phyloP scores from a whole-genome alignment of 1,140 invertebrate species.

The Anthonomus grandis region DNA sequence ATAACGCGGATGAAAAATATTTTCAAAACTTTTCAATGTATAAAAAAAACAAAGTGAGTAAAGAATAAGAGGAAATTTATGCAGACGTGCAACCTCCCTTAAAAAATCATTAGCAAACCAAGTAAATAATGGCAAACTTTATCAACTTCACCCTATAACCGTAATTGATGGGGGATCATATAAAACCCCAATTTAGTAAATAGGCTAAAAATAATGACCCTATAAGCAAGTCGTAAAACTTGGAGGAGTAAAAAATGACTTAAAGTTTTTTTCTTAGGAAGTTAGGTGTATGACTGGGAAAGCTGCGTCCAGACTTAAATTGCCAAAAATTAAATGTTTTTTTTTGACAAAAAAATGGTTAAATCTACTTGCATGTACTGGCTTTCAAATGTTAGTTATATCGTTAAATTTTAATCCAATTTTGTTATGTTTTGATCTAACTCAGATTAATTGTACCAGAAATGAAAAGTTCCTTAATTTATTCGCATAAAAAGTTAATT shows the following conservation, averaged over 20 bases:
- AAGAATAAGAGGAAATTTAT: background rate
- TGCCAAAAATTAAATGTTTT: no score
- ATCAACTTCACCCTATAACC: conserved; percentile 21
- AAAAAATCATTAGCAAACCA: conserved; percentile 5
- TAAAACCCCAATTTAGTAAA: conserved; percentile 26
- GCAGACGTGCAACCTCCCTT: background rate
- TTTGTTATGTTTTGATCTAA: no score
- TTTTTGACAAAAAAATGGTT: no score
- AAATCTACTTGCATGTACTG: no score
- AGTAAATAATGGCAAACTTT: conserved; percentile 19
- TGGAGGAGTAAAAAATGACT: conserved; percentile 21
- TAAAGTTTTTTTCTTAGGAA: conserved; percentile 18
- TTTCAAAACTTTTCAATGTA: background rate
- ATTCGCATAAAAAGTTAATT: no score
- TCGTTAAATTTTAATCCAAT: no score
- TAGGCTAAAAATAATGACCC: conserved; percentile 25
- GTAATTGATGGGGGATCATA: conserved; percentile 22
- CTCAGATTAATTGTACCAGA: no score
- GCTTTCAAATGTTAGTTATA: no score
- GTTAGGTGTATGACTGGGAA: no score
- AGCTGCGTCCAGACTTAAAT: no score
- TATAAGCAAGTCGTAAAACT: conserved; percentile 24
- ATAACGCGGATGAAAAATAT: background rate
- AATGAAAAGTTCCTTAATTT: no score
- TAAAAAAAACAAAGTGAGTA: background rate